phyloP scores from a whole-genome alignment of 2,797 vertebrate species.

The Notoglanidium macrostoma region DNA sequence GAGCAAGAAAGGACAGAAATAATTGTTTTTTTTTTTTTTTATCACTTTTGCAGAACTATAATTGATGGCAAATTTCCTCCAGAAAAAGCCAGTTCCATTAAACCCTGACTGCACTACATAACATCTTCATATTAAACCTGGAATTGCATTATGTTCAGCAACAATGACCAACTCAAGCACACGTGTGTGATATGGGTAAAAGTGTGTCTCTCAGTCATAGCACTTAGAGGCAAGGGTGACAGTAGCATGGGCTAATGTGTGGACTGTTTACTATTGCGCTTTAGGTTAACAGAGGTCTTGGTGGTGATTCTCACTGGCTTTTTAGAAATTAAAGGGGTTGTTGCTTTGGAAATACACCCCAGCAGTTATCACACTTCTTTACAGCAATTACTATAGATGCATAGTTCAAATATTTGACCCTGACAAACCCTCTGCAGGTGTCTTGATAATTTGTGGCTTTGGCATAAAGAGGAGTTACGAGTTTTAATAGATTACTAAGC shows the following conservation, averaged over 20 bases:
- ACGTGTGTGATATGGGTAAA: conserved; percentile 19
- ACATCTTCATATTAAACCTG: conserved; percentile 26
- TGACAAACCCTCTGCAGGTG: not conserved
- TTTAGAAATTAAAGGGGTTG: conserved; percentile 71
- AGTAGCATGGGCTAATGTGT: conserved; percentile 10
- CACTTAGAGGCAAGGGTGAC: not conserved
- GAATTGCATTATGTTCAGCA: conserved; percentile 16
- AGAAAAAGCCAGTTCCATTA: conserved; percentile 44
- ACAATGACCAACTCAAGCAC: conserved; percentile 10
- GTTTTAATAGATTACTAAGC: not conserved
- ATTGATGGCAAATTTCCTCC: conserved; percentile 38
- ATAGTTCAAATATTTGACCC: no score
- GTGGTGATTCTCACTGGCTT: conserved; percentile 77
- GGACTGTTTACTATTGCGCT: conserved; percentile 81
- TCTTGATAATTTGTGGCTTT: not conserved
- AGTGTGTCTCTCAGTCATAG: conserved; percentile 4
- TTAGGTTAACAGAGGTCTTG: conserved; percentile 83
- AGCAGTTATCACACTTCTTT: conserved; percentile 66
- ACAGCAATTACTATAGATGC: conserved; percentile 4
- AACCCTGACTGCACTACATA: conserved; percentile 58
- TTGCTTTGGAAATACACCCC: conserved; percentile 79
- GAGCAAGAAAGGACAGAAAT: conserved; percentile 25
- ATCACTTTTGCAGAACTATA: conserved; percentile 20
- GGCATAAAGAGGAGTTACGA: not conserved
- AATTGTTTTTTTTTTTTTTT: not conserved